Base-by-base conservation (phyloP, 2,113 vertebrate genomes). In the Heterotis niloticus region DNA sequence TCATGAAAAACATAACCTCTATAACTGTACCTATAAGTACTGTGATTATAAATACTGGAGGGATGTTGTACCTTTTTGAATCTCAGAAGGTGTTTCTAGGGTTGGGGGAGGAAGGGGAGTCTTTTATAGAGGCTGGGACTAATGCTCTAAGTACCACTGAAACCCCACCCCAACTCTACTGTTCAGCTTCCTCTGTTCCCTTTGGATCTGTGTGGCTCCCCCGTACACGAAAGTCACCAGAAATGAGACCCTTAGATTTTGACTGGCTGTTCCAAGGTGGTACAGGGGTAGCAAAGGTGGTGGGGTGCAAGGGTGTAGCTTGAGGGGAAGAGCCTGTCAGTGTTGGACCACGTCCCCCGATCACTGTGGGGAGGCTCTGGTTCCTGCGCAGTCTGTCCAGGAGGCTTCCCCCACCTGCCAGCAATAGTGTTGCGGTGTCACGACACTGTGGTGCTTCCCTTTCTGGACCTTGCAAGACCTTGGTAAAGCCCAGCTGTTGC, bases 301-400 rank as follows among this genome's bases (percentile, higher is more conserved):
- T 90, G 7, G 92, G 92, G 81, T 88, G 91, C 54, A 82, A 83
- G 60, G 84, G 84, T 2, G 81, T 80, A 10, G 23, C 10, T 9
- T 13, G 83, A 81, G 0, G 87, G 85, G 3, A 92, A 76, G 66
- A 78, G 65, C 0, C 90, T 82, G 83, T 88, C 87, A 80, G 82
- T 77, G 82, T 80, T 87, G 0, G 94, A 84, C 92, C 90, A 29
- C 94, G 86, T n/a, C 91, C 92, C 10, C 94, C 93, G 64, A 96
- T 92, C 86, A 98, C 91, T 54, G 92, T 93, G 0, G 98, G 98
- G 76, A 99, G 95, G 84, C 96, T 98, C 85, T 95, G 97, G 87
- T 99, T 99, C 81, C 95, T 91, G 81, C 96, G 93, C 77, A 99
- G 86, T 17, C 95, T 95, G 17, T 93, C 92, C 89, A 99, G 80